Percentiles rank a stretch among this genome's conserved stretches.
Conservation (phyloP, 2,888 invertebrate species). For the Epistrophe grossulariae region DNA sequence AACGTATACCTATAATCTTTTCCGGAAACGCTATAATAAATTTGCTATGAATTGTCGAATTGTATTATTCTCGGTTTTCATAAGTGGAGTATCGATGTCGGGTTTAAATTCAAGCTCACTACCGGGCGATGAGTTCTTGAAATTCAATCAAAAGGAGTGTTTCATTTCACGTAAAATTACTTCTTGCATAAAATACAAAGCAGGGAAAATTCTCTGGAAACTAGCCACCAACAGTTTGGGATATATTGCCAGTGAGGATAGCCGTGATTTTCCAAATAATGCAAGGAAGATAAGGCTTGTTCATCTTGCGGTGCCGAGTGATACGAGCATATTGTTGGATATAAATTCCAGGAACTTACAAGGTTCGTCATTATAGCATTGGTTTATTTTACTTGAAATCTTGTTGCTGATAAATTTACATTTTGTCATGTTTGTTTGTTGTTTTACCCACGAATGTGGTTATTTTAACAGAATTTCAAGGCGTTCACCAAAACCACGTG, state of each 20-base stretch:
- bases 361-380: conserved; percentile 78
- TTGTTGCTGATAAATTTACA: neutral
- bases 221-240: conserved; percentile 81
- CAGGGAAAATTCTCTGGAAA: conserved; percentile 81
- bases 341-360: conserved; percentile 80
- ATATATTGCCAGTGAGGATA: conserved; percentile 81
- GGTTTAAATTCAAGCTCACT: conserved; percentile 19
- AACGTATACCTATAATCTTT: conserved; percentile 29
- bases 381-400: too few species aligned
- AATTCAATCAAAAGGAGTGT: conserved; percentile 80
- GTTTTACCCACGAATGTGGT: too few species aligned
- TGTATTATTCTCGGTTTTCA: conserved; percentile 43
- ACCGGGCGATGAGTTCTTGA: conserved; percentile 80
- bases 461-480: too few species aligned
- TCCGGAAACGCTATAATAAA: neutral
- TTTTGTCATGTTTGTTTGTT: neutral
- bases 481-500: too few species aligned
- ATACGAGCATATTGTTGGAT: conserved; percentile 77
- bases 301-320: conserved; percentile 81
- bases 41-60: conserved; percentile 39
- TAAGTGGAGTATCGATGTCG: conserved; percentile 31
- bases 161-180: conserved; percentile 80
- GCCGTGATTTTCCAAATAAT: conserved; percentile 78
- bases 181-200: conserved; percentile 82
- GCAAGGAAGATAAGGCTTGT: conserved; percentile 79